Conservation (phyloP, 2,888 invertebrate species). For the Busseola fusca region DNA sequence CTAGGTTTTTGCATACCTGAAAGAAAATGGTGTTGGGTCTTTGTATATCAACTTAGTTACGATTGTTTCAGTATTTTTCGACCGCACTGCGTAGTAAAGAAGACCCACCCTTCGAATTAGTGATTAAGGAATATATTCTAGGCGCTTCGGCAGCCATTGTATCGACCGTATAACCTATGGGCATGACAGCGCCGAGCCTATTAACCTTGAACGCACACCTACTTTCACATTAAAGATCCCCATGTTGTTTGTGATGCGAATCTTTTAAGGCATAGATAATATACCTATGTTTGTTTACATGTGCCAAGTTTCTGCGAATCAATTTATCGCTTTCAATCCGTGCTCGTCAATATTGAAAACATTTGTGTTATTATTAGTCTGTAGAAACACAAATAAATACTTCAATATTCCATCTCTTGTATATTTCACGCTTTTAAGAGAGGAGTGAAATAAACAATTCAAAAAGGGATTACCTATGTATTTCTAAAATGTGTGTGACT, state of each 20-base stretch:
- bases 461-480: neutral
- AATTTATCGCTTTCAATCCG: slow-evolving; percentile 5
- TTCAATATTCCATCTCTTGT: neutral
- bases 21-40: neutral
- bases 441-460: neutral
- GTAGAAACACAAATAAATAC: slow-evolving; percentile 5
- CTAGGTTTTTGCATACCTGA: neutral
- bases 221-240: slow-evolving; percentile 73
- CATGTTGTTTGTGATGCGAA: slow-evolving; percentile 33
- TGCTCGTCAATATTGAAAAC: slow-evolving; percentile 12
- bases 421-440: neutral
- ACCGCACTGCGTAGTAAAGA: slow-evolving; percentile 20
- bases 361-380: slow-evolving; percentile 3
- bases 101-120: slow-evolving; percentile 42
- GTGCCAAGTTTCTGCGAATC: slow-evolving; percentile 28
- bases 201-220: slow-evolving; percentile 78
- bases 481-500: slow-evolving; percentile 10
- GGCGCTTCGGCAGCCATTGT: slow-evolving; percentile 55
- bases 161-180: slow-evolving; percentile 71
- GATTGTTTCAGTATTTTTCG: slow-evolving; percentile 4
- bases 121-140: slow-evolving; percentile 33
- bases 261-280: slow-evolving; percentile 29
- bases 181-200: slow-evolving; percentile 61
- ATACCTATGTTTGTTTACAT: slow-evolving; percentile 38
- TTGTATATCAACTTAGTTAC: neutral